phyloP scores from a whole-genome alignment of 2,797 vertebrate genomes.

The Cryptoprocta ferox region DNA sequence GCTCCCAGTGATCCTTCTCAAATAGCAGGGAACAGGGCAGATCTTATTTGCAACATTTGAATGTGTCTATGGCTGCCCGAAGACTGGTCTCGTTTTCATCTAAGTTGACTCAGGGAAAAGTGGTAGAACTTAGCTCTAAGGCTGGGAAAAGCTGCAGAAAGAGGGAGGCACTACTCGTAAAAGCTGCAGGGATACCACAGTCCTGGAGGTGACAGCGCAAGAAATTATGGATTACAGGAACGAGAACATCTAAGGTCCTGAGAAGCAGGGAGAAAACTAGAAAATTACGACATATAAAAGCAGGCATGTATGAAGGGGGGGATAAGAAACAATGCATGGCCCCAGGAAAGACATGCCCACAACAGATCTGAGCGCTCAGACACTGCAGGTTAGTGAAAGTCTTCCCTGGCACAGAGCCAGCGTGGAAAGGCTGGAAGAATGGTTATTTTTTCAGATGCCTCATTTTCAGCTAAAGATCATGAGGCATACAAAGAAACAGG shows the following conservation, averaged over 20 bases:
- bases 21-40: neutral
- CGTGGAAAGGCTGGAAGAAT: neutral
- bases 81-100: neutral
- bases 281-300: neutral
- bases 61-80: neutral
- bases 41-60: neutral
- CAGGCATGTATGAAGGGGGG: neutral
- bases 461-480: neutral
- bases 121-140: neutral
- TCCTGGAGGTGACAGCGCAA: neutral
- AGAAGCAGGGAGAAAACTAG: neutral
- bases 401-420: neutral
- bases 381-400: neutral
- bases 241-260: neutral
- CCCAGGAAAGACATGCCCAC: neutral
- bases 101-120: neutral
- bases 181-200: neutral
- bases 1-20: neutral
- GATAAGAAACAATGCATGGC: neutral
- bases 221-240: neutral
- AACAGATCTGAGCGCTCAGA: neutral
- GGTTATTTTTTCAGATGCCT: neutral
- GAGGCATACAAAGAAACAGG: neutral
- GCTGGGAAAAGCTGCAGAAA: neutral
- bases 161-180: neutral